Conservation (phyloP, 2,113 vertebrate species). For the Mola mola region DNA sequence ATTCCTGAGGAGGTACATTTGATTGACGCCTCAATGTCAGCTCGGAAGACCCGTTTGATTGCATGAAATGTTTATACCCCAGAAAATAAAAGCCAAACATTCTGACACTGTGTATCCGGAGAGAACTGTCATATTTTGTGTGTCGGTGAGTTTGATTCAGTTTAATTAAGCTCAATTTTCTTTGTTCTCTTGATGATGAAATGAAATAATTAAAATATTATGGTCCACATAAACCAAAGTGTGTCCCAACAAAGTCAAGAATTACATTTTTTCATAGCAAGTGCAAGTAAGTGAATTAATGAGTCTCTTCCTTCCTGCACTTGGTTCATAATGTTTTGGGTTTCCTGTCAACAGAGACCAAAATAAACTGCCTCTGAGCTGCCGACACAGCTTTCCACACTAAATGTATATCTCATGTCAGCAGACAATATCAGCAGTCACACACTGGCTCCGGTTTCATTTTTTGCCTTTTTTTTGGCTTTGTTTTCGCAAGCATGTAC, state of each 20-base stretch:
- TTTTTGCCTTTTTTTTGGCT: neutral
- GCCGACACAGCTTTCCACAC: conserved; percentile 15
- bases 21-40: too few relatives aligned
- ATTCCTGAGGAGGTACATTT: conserved; percentile 80
- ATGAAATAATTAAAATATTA: too few relatives aligned
- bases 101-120: neutral
- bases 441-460: too few relatives aligned
- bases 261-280: conserved; percentile 23
- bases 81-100: neutral
- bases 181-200: neutral
- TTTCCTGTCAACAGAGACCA: conserved; percentile 53
- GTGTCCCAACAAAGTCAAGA: conserved; percentile 1
- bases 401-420: neutral
- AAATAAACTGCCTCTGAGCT: conserved; percentile 51
- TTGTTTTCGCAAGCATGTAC: too few relatives aligned
- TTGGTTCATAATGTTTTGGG: conserved; percentile 57
- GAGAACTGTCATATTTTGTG: neutral
- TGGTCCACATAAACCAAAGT: neutral
- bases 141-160: too few relatives aligned
- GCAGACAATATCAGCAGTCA: too few relatives aligned
- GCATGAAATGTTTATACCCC: neutral
- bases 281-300: conserved; percentile 55
- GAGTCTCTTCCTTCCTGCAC: conserved; percentile 69
- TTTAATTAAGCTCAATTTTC: too few relatives aligned
- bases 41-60: neutral